Evolutionary conservation across 2,888 invertebrate species (phyloP).

Genomic region (Lacanobia oleracea): DNA sequence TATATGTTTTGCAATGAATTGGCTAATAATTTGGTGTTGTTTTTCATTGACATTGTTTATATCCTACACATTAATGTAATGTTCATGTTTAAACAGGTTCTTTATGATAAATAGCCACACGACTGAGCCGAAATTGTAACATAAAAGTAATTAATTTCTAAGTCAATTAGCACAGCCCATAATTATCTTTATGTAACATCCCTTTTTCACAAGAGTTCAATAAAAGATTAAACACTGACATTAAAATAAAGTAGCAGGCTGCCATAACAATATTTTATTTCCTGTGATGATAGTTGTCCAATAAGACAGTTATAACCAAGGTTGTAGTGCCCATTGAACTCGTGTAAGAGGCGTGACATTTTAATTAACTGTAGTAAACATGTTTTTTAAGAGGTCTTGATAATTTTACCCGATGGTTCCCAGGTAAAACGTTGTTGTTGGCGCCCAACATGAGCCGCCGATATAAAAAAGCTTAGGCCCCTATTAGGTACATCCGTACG

Average conservation of each 20-base stretch:
- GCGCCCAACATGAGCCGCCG: constrained; percentile 35
- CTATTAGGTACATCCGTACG: background rate
- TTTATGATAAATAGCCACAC: constrained; percentile 4
- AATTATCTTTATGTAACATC: constrained; percentile 22
- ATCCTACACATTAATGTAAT: background rate
- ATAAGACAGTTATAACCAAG: background rate
- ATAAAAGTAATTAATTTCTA: constrained; percentile 14
- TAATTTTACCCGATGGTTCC: no score
- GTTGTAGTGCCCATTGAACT: constrained; percentile 15
- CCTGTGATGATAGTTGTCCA: constrained; percentile 20
- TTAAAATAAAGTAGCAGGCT: constrained; percentile 6
- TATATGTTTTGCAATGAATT: background rate
- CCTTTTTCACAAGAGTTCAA: constrained; percentile 23
- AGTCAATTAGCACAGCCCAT: constrained; percentile 18
- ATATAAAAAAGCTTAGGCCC: background rate
- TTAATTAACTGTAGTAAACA: background rate
- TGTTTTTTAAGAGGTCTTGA: no score
- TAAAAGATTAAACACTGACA: constrained; percentile 22
- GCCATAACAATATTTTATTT: constrained; percentile 7
- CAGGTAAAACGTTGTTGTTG: background rate
- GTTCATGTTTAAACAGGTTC: constrained; percentile 7
- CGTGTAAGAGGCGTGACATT: background rate
- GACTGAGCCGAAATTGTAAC: constrained; percentile 18
- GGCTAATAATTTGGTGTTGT: background rate
- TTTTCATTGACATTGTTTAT: constrained; percentile 8